Evolutionary conservation across 2,113 vertebrate species (phyloP), one percentile per base, ranked within the genome.

Genomic region (Hemicordylus capensis): DNA sequence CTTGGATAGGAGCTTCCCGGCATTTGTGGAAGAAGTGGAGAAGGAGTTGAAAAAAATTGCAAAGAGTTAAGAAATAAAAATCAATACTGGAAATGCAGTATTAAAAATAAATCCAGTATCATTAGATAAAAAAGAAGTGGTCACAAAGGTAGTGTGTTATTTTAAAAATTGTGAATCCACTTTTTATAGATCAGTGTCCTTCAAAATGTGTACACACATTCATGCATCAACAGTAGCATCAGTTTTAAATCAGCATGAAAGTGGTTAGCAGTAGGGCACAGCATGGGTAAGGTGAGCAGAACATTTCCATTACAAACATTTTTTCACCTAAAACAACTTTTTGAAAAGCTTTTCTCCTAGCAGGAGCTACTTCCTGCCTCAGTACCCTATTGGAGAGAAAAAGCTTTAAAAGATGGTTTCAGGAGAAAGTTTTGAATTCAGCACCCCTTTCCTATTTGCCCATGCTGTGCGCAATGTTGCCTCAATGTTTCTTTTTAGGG

Each of bases 1-100:
- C n/a, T 39, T 85, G 76, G 84, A 85, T 80, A 66, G 78, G 69
- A 48, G 44, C 17, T 85, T 85, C 17, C 84, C 84, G 80, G 76
- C 76, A 48, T 85, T 85, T 85, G 84, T 85, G 24, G 76, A 80
- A 31, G 76, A 85, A 51, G 84, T 85, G 34, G 84, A 85, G 58
- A 85, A 85, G 12, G 67, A 85, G 42, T 8, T 85, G 77, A 80
- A 85, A 80, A 85, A 85, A 79, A 63, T 85, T 79, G 22, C 77
- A 73, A 66, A 85, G 17, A 20, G 56, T 46, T 79, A 85, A n/a
- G 44, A 72, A 70, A 37, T 56, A 61, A 79, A 72, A 14, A 48
- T 44, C 44, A 63, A 34, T 39, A 70, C 54, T 17, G 12, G 17
- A 48, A 42, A 80, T 69, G 34, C 44, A 83, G 39, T 82, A 51